phyloP scores from a whole-genome alignment of 1,140 invertebrate species.

The Drosophila sproati region DNA sequence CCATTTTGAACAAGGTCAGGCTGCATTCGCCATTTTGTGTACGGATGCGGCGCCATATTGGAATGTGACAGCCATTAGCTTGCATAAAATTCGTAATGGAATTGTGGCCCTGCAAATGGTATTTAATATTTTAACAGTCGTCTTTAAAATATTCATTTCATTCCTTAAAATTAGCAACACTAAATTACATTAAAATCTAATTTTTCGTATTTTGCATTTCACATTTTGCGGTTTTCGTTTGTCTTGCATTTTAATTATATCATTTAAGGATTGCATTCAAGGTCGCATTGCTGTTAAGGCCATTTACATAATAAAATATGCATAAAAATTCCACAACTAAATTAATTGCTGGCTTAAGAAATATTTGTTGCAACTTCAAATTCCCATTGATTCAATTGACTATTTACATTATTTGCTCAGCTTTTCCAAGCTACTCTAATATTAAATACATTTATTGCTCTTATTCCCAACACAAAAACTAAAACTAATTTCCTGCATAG shows the following conservation, averaged over 20 bases:
- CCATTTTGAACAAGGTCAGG: constrained; percentile 51
- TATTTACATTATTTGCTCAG: not conserved
- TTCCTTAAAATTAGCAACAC: constrained; percentile 12
- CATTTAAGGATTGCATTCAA: constrained; percentile 26
- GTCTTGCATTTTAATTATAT: constrained; percentile 24
- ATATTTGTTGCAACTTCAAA: not conserved
- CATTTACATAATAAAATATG: constrained; percentile 11
- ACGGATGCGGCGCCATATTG: constrained; percentile 20
- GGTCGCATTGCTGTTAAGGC: constrained; percentile 9
- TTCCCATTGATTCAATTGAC: not conserved
- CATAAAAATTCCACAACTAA: not conserved
- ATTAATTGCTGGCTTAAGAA: not conserved
- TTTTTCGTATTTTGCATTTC: constrained; percentile 9
- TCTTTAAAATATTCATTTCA: constrained; percentile 8
- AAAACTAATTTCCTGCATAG: not conserved
- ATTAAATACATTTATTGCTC: not conserved
- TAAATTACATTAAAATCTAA: constrained; percentile 2
- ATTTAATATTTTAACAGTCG: constrained; percentile 22
- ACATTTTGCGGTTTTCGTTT: constrained; percentile 22
- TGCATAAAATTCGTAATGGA: constrained; percentile 27
- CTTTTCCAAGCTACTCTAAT: not conserved
- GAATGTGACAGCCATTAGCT: constrained; percentile 41
- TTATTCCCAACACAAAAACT: too few species aligned
- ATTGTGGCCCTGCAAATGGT: constrained; percentile 17
- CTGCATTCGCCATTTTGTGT: constrained; percentile 27